Percentiles rank a stretch among this genome's conserved stretches.
These are phyloP conservation scores for Trogon melanurus DNA, from an alignment of 2,113 vertebrate genomes.

Conservation along the genomic window DNA sequence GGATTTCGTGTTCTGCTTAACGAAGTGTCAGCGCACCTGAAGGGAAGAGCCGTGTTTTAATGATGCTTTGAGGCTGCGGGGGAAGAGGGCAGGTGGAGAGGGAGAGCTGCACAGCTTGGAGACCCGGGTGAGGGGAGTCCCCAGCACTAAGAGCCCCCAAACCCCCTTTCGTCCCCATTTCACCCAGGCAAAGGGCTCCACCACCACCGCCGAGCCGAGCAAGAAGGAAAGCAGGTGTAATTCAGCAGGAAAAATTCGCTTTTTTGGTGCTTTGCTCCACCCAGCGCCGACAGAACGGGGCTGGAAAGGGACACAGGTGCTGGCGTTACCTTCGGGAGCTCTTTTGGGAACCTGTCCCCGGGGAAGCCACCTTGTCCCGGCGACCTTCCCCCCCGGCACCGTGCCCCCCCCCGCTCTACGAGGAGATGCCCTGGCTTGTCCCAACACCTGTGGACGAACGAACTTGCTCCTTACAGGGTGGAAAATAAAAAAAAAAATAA, in stretches of 20 bases:
- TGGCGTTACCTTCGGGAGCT: not conserved
- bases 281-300: not conserved
- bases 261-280: not conserved
- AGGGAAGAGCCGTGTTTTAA: not conserved
- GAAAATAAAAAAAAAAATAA: not conserved
- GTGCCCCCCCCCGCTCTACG: rapidly evolving
- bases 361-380: not conserved
- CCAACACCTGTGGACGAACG: not conserved
- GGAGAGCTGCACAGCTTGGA: rapidly evolving
- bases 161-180: not conserved
- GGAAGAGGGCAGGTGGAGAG: rapidly evolving
- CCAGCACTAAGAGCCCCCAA: not conserved
- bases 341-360: not conserved
- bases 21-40: not conserved
- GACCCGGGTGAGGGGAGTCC: rapidly evolving
- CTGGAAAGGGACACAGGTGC: not conserved
- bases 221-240: too few relatives aligned
- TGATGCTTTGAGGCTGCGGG: not conserved
- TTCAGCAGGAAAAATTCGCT: not conserved
- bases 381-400: not conserved
- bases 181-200: rapidly evolving
- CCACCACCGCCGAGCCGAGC: rapidly evolving
- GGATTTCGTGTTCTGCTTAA: not conserved
- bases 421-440: not conserved
- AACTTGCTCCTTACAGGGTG: rapidly evolving